A percentile compares a stretch with the other conserved stretches of the same genome.
phyloP scores from a whole-genome alignment of 2,113 vertebrate genomes.

The Aix galericulata region DNA sequence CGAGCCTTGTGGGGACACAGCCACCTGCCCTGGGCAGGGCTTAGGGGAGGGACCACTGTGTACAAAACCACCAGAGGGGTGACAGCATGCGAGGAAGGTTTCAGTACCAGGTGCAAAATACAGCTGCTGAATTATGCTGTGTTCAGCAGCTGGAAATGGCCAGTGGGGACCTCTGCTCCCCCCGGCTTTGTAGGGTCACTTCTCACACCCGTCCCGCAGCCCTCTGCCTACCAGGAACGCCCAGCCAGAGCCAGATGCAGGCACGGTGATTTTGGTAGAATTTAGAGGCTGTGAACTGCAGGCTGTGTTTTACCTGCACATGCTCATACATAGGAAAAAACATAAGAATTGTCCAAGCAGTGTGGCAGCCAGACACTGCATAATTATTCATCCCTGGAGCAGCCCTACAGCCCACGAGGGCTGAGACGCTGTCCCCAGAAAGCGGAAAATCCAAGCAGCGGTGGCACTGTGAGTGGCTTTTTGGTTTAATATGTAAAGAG shows the following conservation, averaged over 20 bases:
- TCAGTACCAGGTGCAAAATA: neutral
- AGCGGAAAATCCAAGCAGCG: neutral
- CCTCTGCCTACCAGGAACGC: neutral
- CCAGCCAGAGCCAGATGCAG: neutral
- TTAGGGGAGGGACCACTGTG: too few species aligned
- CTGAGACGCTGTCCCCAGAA: neutral
- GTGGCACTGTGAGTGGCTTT: neutral
- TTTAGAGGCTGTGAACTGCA: neutral
- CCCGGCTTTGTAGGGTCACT: neutral
- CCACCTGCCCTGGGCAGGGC: neutral
- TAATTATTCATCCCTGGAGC: neutral
- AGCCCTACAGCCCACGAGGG: neutral
- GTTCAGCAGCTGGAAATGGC: neutral
- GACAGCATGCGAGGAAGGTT: neutral
- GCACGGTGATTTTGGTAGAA: neutral
- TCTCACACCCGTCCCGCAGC: neutral
- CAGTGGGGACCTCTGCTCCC: neutral
- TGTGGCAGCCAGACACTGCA: neutral
- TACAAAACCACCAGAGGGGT: too few species aligned
- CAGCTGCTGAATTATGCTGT: rapidly evolving
- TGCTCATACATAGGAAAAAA: neutral
- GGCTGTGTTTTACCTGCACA: neutral
- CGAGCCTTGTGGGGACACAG: rapidly evolving
- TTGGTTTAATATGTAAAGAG: neutral
- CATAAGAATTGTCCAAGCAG: neutral